phyloP scores from a whole-genome alignment of 2,888 invertebrate genomes.

The Nipponacmea schrenckii region DNA sequence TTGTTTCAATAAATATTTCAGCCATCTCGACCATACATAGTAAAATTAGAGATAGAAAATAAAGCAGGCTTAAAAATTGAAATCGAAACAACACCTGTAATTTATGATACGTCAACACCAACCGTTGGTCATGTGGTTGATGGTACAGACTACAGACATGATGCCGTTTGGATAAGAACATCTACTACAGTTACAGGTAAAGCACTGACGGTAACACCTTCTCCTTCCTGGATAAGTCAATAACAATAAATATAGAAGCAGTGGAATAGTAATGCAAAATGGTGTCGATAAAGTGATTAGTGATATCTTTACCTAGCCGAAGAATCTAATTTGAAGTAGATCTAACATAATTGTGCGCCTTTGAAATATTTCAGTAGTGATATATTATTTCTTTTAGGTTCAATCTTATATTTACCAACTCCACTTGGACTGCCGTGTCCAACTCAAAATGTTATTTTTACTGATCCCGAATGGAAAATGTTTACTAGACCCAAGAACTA shows the following conservation, averaged over 20 bases:
- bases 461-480: slow-evolving; percentile 17
- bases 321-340: no score
- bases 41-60: slow-evolving; percentile 29
- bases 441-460: slow-evolving; percentile 13
- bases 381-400: slow-evolving; percentile 26
- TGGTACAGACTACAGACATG: slow-evolving; percentile 29
- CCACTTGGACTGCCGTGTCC: slow-evolving; percentile 33
- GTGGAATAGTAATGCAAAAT: no score
- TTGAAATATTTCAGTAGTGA: no score
- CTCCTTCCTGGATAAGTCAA: no score
- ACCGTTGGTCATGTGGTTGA: slow-evolving; percentile 31
- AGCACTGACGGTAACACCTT: no score
- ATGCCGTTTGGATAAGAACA: slow-evolving; percentile 33
- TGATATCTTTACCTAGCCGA: no score
- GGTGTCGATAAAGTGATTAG: no score
- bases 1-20: no score
- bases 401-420: slow-evolving; percentile 25
- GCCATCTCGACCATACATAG: slow-evolving; percentile 27
- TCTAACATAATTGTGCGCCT: no score
- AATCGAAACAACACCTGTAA: slow-evolving; percentile 23
- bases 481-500: slow-evolving; percentile 10
- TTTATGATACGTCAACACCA: slow-evolving; percentile 33
- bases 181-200: slow-evolving; percentile 29
- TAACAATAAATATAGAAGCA: no score
- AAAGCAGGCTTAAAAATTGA: slow-evolving; percentile 26